Conservation (phyloP, 2,113 vertebrate species). For the Phycodurus eques region DNA sequence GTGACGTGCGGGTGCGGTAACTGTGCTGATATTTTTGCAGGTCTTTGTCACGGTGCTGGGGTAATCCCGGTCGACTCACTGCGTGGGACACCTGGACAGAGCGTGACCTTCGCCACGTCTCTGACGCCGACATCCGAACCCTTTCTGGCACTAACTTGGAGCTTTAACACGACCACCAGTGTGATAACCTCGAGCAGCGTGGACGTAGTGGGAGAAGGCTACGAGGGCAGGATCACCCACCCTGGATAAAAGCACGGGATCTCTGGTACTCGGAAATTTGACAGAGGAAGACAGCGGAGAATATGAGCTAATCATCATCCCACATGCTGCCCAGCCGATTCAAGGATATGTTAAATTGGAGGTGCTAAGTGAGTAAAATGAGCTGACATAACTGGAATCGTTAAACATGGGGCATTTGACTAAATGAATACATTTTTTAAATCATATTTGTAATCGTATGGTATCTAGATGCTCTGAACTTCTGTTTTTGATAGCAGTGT, state of each 20-base stretch:
- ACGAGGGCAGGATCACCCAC: constrained; percentile 23
- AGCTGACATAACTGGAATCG: not conserved
- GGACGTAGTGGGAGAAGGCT: constrained; percentile 18
- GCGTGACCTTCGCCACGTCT: constrained; percentile 31
- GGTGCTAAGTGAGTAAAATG: constrained; percentile 25
- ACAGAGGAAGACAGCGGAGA: constrained; percentile 31
- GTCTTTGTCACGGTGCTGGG: constrained; percentile 23
- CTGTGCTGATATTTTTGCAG: not conserved
- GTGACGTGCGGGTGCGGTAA: not conserved
- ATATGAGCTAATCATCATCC: constrained; percentile 36
- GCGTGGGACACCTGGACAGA: constrained; percentile 4
- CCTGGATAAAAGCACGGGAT: constrained; percentile 27
- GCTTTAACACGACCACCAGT: constrained; percentile 22
- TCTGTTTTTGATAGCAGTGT: not conserved
- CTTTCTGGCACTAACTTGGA: constrained; percentile 36
- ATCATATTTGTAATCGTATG: not conserved
- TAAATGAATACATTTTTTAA: not conserved
- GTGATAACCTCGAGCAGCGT: constrained; percentile 23
- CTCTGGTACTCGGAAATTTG: constrained; percentile 34
- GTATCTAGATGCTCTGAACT: not conserved
- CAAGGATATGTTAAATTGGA: constrained; percentile 17
- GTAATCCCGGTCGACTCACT: constrained; percentile 25
- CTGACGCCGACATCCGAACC: constrained; percentile 7
- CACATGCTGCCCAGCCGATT: not conserved
- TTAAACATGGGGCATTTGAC: not conserved